Base-by-base conservation (phyloP, 2,113 vertebrate genomes). In the Oreochromis tanganicae region DNA sequence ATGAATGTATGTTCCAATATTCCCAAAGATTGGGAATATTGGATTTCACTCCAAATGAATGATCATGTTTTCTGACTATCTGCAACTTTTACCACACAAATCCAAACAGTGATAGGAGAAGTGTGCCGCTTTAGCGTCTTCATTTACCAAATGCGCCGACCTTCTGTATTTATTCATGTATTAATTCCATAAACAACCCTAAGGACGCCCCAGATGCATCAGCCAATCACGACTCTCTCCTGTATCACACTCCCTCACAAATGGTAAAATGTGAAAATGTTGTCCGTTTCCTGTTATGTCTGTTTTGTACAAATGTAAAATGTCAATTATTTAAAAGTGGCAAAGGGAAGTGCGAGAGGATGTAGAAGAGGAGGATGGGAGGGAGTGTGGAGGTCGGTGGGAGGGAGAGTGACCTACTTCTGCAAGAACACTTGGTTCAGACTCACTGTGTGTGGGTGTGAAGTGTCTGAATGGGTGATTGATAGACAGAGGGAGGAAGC, bases 381-480 rank as follows among this genome's bases (percentile, higher is more conserved):
- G 50, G n/a, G 29, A 24, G 43, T 21, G 50, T 5, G 84, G 79
- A 48, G 84, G 87, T 78, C 29, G 61, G 80, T 2, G 19, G 73
- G 73, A 43, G 88, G 82, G 66, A 78, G 86, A 66, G 12, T 92
- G 94, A 89, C 95, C 95, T 89, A 94, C 89, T 95, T 96, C 87
- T 93, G 63, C 86, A 57, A 38, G 94, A 95, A 95, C 93, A 94
- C 89, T 91, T 16, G 61, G 89, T 92, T 89, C 90, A 66, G 86
- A 87, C 63, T 84, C 1, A 3, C 32, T 43, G 78, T 11, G 56
- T 32, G 93, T 89, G 88, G 89, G 91, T 16, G 92, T 82, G 80
- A 88, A 79, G 88, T 87, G 92, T 93, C 82, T 93, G 92, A 92
- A 59, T 86, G 90, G 75, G 56, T 68, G 92, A 88, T 82, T 83